These are phyloP conservation scores for Perognathus longimembris DNA, from an alignment of 2,113 vertebrate species.

Conservation along the genomic window DNA sequence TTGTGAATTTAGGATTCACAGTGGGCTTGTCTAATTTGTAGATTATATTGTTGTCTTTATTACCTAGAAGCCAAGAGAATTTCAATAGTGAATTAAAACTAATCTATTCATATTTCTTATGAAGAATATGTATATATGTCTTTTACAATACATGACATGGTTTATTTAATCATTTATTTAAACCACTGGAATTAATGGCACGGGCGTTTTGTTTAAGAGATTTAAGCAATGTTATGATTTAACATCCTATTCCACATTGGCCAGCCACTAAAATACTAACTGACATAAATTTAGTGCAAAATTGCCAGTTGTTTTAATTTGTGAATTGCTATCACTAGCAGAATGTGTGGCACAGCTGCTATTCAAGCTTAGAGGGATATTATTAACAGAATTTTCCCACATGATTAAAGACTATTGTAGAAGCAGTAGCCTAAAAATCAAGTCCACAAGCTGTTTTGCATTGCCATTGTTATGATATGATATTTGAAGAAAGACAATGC, in stretches of 20 bases:
- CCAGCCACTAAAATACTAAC: conserved; percentile 49
- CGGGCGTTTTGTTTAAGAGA: conserved; percentile 47
- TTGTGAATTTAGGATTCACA: not conserved
- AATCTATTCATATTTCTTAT: conserved; percentile 54
- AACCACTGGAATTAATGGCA: conserved; percentile 50
- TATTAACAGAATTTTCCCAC: conserved; percentile 65
- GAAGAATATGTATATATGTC: not conserved
- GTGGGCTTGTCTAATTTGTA: not conserved
- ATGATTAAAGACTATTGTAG: conserved; percentile 58
- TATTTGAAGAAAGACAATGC: not conserved
- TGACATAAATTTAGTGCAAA: conserved; percentile 60
- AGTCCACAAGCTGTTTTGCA: conserved; percentile 8
- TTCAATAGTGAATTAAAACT: conserved; percentile 19
- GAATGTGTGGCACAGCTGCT: conserved; percentile 63
- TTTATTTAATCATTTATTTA: conserved; percentile 66
- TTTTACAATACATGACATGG: not conserved
- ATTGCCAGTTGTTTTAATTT: conserved; percentile 75
- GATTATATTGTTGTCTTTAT: not conserved
- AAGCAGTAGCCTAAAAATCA: conserved; percentile 27
- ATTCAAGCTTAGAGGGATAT: conserved; percentile 68
- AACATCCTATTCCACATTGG: conserved; percentile 44
- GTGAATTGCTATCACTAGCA: conserved; percentile 53
- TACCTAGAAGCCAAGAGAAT: not conserved
- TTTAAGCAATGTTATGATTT: conserved; percentile 60
- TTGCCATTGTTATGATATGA: not conserved